Percentiles rank a stretch among this genome's conserved stretches.
These are phyloP conservation scores for Falco biarmicus DNA, from an alignment of 2,797 vertebrate species.

Conservation along the genomic window DNA sequence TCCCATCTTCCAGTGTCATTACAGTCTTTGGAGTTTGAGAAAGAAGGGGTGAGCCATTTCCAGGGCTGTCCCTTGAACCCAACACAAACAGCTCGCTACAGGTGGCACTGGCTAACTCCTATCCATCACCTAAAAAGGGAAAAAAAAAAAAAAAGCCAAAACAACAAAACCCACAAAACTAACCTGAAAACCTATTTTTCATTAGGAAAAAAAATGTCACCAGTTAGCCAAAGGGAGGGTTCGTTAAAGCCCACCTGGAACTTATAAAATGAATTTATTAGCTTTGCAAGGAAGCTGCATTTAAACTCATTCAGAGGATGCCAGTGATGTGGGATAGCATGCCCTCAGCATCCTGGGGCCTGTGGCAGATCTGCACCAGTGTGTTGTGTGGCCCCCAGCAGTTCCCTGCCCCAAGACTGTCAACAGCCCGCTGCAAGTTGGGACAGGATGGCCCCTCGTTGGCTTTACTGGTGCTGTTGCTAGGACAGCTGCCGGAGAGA, in stretches of 20 bases:
- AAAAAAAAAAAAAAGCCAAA: no score
- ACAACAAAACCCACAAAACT: no score
- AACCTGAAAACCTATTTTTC: background rate
- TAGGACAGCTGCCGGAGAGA: background rate
- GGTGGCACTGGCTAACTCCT: background rate
- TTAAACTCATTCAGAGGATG: background rate
- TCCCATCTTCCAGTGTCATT: background rate
- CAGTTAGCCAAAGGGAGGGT: background rate
- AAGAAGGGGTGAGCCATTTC: background rate
- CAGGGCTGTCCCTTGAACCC: background rate
- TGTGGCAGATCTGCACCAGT: accelerated
- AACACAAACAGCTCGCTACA: background rate
- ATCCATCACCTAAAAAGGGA: background rate
- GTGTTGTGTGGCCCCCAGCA: background rate
- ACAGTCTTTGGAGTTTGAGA: background rate
- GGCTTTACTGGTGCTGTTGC: background rate
- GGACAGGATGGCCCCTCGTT: accelerated
- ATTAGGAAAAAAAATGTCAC: background rate
- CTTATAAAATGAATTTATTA: background rate
- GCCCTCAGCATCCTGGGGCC: background rate
- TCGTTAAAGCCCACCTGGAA: background rate
- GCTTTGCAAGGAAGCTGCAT: background rate
- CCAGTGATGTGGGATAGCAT: background rate
- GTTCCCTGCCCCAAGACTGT: background rate
- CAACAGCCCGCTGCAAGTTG: accelerated